These are phyloP conservation scores for Camponotus pennsylvanicus DNA, from an alignment of 1,140 invertebrate genomes.

Conservation along the genomic window DNA sequence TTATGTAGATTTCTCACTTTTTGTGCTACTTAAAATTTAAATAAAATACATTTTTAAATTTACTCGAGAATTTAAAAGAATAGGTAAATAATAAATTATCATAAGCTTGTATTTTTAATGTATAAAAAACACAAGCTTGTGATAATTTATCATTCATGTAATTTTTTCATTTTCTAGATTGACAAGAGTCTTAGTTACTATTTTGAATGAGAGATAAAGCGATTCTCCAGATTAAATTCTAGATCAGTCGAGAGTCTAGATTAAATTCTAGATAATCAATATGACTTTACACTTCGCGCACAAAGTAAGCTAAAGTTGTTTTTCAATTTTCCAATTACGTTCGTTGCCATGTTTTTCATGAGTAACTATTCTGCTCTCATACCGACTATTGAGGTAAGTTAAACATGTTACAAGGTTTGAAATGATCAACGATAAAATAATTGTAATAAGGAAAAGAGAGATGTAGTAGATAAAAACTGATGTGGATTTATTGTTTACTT, in stretches of 20 bases:
- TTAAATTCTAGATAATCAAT: neutral
- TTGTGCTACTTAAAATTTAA: too few species aligned
- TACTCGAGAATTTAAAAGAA: too few species aligned
- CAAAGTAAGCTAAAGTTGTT: neutral
- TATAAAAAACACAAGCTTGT: too few species aligned
- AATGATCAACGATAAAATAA: neutral
- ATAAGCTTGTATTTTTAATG: too few species aligned
- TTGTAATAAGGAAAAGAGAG: too few species aligned
- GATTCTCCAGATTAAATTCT: neutral
- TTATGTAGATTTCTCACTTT: neutral
- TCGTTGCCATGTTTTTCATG: neutral
- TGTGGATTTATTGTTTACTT: neutral
- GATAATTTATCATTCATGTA: too few species aligned
- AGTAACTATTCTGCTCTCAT: neutral
- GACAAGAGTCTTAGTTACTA: neutral
- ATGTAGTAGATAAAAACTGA: neutral
- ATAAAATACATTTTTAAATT: too few species aligned
- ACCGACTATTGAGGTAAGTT: neutral
- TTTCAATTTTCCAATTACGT: slow-evolving; percentile 14
- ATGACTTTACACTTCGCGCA: neutral
- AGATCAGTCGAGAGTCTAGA: neutral
- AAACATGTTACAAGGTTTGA: neutral
- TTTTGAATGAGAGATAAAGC: neutral
- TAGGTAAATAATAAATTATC: too few species aligned
- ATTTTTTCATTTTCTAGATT: too few species aligned